Conservation (phyloP, 2,113 vertebrate genomes). For the Antigone vipio region DNA sequence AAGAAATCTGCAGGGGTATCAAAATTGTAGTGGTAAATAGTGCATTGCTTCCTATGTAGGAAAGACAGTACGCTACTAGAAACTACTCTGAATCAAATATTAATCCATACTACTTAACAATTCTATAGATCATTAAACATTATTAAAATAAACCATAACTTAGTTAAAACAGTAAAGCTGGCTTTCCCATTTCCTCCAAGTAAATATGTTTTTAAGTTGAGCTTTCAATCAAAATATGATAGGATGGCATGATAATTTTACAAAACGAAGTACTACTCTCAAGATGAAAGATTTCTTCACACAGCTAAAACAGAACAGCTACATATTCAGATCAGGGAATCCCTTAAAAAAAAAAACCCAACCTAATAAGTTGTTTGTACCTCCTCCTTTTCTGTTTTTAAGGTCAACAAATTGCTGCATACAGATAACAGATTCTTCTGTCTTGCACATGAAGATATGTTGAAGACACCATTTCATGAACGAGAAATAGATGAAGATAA, state of each 20-base stretch:
- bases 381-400: not conserved
- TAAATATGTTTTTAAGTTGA: not conserved
- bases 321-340: not conserved
- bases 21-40: not conserved
- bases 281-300: not conserved
- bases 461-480: not conserved
- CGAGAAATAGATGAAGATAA: not conserved
- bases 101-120: not conserved
- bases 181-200: not conserved
- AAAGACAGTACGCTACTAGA: not conserved
- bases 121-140: not conserved
- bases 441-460: not conserved
- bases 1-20: not conserved
- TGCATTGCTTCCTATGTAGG: not conserved
- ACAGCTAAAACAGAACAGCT: not conserved
- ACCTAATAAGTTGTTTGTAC: rapidly evolving
- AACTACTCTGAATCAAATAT: not conserved
- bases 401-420: not conserved
- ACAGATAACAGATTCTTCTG: not conserved
- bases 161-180: not conserved
- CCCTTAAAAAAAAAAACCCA: not conserved
- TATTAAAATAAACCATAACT: not conserved
- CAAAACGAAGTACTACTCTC: not conserved
- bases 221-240: not conserved
- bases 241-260: not conserved